A percentile compares a stretch with the other conserved stretches of the same genome.
phyloP scores from a whole-genome alignment of 2,797 vertebrate genomes.

The Pseudopleuronectes americanus region DNA sequence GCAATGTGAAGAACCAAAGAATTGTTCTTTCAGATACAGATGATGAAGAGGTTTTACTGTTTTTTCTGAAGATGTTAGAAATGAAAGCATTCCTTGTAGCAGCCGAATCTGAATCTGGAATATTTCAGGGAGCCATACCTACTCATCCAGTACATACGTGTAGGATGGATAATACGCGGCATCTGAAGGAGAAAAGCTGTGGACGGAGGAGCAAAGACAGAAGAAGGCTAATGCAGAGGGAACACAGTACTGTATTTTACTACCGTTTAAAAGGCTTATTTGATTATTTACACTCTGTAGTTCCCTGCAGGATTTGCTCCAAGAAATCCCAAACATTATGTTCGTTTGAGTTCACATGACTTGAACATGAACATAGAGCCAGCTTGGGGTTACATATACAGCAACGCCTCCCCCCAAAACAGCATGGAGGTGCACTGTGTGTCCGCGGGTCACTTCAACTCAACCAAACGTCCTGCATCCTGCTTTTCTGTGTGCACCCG shows the following conservation, averaged over 20 bases:
- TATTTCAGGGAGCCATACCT: conserved; percentile 62
- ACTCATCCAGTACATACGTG: conserved; percentile 31
- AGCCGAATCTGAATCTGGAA: conserved; percentile 28
- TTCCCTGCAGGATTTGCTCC: conserved; percentile 28
- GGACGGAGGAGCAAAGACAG: conserved; percentile 13
- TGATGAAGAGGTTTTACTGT: conserved; percentile 12
- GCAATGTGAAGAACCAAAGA: conserved; percentile 83
- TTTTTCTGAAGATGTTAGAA: conserved; percentile 28
- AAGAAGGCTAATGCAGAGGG: conserved; percentile 12
- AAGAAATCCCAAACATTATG: conserved; percentile 41
- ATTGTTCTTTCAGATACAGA: conserved; percentile 60
- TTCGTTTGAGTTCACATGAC: conserved; percentile 34
- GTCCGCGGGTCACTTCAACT: conserved; percentile 31
- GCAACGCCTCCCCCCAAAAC: conserved; percentile 27
- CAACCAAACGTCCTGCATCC: conserved; percentile 38
- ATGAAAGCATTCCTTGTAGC: conserved; percentile 41
- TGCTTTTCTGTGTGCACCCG: conserved; percentile 33
- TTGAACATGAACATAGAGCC: conserved; percentile 38
- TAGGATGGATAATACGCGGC: conserved; percentile 25
- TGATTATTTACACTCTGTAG: conserved; percentile 52
- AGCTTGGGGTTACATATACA: conserved; percentile 25
- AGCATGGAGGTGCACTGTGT: conserved; percentile 17
- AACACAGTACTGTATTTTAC: conserved; percentile 56
- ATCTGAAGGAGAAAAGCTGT: conserved; percentile 18
- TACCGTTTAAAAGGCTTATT: conserved; percentile 40